Base-by-base conservation (phyloP, 1,140 invertebrate genomes). In the Centruroides vittatus region DNA sequence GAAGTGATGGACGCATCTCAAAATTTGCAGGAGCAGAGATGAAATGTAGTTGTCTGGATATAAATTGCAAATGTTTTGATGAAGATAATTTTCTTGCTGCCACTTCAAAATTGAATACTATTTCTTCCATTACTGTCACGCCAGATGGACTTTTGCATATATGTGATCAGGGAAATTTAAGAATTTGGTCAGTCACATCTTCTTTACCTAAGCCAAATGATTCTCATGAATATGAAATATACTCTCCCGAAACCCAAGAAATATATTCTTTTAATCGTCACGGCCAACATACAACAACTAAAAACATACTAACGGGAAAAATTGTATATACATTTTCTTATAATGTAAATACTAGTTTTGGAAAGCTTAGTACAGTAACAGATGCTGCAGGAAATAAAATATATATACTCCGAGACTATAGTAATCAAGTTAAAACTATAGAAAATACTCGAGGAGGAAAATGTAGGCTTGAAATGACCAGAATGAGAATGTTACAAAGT, bases 341-440 rank as follows among this genome's bases (percentile, higher is more conserved):
- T 74, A 94, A 87, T 23, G 95, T 96, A 71, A 97, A 97, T 69
- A 95, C 92, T 3, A 93, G 89, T 70, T 93, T 94, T 69, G 93
- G 93, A 1, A 92, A 93, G 72, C 76, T 98, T 34, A 90, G 86
- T 1, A 91, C 87, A 4, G 89, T 98, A 0, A 91, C 87, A 1
- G 93, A 96, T 74, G 86, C 86, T 55, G 89, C 89, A 12, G 89
- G 89, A 12, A 96, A 95, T 71, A 92, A 96, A 76, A 88, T 94
- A 65, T 82, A 89, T 70, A 87, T 98, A 70, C 76, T 92, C 12
- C 79, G 93, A 56, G 91, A 96, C 74, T 93, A 93, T 69, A 89
- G 62, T 34, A 73, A 73, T 12, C 70, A 73, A 60, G 80, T 80
- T 0, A 93, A 88, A 69, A 91, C 90, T 5, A 94, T 97, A 68